Evolutionary conservation across 1,140 invertebrate species (phyloP), one percentile per base, ranked within the genome.

Genomic region (Marisa cornuarietis): DNA sequence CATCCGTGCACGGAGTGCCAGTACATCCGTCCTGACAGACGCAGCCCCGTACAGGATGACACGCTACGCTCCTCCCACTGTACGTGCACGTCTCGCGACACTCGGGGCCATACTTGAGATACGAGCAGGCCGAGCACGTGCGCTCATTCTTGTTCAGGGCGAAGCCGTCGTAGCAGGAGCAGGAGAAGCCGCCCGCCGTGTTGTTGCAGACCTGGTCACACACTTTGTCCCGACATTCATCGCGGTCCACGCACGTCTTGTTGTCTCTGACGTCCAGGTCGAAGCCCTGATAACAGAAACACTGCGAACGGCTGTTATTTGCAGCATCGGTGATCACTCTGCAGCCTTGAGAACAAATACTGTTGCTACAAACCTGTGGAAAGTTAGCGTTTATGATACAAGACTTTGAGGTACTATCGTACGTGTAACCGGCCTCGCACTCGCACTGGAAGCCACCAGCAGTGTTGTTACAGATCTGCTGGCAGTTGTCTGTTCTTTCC

Each of bases 401-500:
- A 9, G 51, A 24, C 51, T n/a, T 22, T 14, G 22, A 14, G 31
- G 61, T 24, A 20, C 31, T 42, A 8, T 61, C 58, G 58, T 62
- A 20, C 5, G 24, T 24, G 31, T 82, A 83, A 49, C 86, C 86
- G 14, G 49, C 58, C 31, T 77, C 69, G 76, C 86, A 87, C 11
- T 68, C 49, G 78, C 86, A 87, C 26, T 80, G 82, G 69, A 83
- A 87, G 62, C 75, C 76, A 10, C 86, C 84, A 11, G 79, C 78
- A 7, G 77, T 79, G 72, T 86, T 85, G 18, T 63, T 65, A 76
- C 86, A 87, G 52, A 83, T 83, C 72, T 91, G 90, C 58, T 89
- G 83, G 83, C 90, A 91, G 11, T 81, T 82, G 58, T 85, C 84
- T 61, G 85, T 86, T n/a, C 83, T 81, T 14, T 76, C 76, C 18